phyloP scores from a whole-genome alignment of 2,888 invertebrate genomes.

The Chrysopilus asiliformis region DNA sequence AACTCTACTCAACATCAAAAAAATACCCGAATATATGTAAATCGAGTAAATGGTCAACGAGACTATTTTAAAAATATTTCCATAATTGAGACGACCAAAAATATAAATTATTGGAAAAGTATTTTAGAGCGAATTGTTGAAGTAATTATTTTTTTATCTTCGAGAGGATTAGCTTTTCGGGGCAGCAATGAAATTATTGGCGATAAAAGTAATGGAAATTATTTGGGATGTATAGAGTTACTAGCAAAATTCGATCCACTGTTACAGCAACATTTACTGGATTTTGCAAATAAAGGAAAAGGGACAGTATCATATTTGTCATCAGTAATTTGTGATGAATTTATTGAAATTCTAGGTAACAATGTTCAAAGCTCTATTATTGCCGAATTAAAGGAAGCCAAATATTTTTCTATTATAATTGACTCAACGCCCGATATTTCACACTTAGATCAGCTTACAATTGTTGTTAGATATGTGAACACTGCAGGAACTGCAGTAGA shows the following conservation, averaged over 20 bases:
- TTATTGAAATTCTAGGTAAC: neutral
- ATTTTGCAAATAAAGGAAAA: neutral
- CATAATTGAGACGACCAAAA: too few relatives aligned
- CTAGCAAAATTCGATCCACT: slow-evolving; percentile 4
- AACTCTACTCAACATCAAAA: too few relatives aligned
- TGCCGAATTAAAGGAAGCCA: slow-evolving; percentile 8
- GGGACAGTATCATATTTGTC: neutral
- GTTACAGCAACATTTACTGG: neutral
- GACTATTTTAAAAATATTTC: too few relatives aligned
- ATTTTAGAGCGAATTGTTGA: too few relatives aligned
- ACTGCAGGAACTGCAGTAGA: neutral
- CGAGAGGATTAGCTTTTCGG: too few relatives aligned
- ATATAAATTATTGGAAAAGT: too few relatives aligned
- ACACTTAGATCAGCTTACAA: slow-evolving; percentile 7
- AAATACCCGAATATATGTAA: too few relatives aligned
- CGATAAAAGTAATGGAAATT: slow-evolving; percentile 5
- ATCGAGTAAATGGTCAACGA: too few relatives aligned
- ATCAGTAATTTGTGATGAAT: neutral
- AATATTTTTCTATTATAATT: slow-evolving; percentile 6
- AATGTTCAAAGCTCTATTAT: neutral
- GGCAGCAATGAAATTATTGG: too few relatives aligned
- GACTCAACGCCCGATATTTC: slow-evolving; percentile 10
- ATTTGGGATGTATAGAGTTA: neutral
- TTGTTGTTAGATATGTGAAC: slow-evolving; percentile 6
- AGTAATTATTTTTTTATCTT: too few relatives aligned